A percentile compares a stretch with the other conserved stretches of the same genome.
phyloP scores from a whole-genome alignment of 2,888 invertebrate genomes.

The Trichopoda pennipes region DNA sequence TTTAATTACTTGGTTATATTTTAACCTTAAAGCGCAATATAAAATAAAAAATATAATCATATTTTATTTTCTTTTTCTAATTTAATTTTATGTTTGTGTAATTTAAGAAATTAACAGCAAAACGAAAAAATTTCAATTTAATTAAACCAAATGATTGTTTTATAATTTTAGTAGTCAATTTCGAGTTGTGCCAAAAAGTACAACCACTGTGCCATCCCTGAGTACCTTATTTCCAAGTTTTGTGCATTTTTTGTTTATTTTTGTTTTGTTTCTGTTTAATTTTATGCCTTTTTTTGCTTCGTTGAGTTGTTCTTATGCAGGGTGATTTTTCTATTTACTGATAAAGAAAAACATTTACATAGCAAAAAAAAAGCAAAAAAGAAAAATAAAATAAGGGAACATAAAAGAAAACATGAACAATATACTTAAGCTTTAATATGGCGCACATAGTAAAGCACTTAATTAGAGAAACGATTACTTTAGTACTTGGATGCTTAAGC shows the following conservation, averaged over 20 bases:
- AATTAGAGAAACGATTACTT: slow-evolving; percentile 68
- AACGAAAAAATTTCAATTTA: no score
- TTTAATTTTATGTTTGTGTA: no score
- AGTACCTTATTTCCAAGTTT: background rate
- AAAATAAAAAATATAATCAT: no score
- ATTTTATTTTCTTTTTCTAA: no score
- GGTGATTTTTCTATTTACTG: slow-evolving; percentile 61
- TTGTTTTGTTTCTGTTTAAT: slow-evolving; percentile 15
- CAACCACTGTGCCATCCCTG: no score
- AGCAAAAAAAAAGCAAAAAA: no score
- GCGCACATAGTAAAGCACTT: slow-evolving; percentile 67
- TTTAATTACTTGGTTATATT: no score
- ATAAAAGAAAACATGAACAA: slow-evolving; percentile 36
- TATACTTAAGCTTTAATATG: slow-evolving; percentile 27
- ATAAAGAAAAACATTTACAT: slow-evolving; percentile 56
- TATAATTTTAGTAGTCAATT: no score
- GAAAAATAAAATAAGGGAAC: slow-evolving; percentile 42
- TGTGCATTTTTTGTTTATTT: slow-evolving; percentile 25
- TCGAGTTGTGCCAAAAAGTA: no score
- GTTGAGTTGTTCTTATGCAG: slow-evolving; percentile 44
- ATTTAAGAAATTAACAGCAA: no score
- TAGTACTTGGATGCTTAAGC: slow-evolving; percentile 63
- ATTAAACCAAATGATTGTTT: no score
- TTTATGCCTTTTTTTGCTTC: slow-evolving; percentile 41
- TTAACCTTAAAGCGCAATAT: no score